Conservation (phyloP, 2,888 invertebrate genomes). For the Cloeon dipterum region DNA sequence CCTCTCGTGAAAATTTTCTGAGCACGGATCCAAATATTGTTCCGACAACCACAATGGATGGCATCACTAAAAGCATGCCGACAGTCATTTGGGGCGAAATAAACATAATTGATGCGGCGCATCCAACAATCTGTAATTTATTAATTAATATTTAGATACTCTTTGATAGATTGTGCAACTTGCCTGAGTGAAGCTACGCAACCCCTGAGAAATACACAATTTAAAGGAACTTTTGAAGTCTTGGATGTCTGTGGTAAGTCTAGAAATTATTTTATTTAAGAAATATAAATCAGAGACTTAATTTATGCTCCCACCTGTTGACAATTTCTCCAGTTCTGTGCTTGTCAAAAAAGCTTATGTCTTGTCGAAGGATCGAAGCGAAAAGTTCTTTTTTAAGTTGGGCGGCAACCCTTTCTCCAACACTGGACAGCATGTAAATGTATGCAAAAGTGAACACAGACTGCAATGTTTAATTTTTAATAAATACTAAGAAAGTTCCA, state of each 20-base stretch:
- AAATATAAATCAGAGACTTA: constrained; percentile 5
- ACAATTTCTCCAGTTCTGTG: constrained; percentile 82
- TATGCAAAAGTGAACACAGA: constrained; percentile 73
- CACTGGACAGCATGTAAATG: constrained; percentile 62
- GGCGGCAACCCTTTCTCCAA: constrained; percentile 72
- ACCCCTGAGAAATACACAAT: constrained; percentile 73
- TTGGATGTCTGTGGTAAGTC: constrained; percentile 80
- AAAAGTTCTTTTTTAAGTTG: constrained; percentile 64
- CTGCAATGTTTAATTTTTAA: constrained; percentile 22
- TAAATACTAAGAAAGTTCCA: background rate
- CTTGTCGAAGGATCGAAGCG: constrained; percentile 58
- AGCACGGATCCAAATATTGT: constrained; percentile 58
- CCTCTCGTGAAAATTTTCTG: constrained; percentile 48
- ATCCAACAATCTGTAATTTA: constrained; percentile 30
- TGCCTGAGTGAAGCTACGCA: constrained; percentile 70
- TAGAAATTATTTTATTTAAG: constrained; percentile 17
- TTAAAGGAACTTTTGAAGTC: constrained; percentile 96
- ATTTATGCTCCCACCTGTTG: constrained; percentile 52
- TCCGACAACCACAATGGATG: constrained; percentile 65
- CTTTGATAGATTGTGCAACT: constrained; percentile 4
- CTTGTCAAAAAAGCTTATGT: constrained; percentile 75
- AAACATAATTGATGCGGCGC: constrained; percentile 50
- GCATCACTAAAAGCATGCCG: constrained; percentile 62
- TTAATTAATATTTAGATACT: background rate
- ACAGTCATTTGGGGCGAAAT: constrained; percentile 82